phyloP scores from a whole-genome alignment of 2,888 invertebrate species.

The Eudasyphora cyanicolor region DNA sequence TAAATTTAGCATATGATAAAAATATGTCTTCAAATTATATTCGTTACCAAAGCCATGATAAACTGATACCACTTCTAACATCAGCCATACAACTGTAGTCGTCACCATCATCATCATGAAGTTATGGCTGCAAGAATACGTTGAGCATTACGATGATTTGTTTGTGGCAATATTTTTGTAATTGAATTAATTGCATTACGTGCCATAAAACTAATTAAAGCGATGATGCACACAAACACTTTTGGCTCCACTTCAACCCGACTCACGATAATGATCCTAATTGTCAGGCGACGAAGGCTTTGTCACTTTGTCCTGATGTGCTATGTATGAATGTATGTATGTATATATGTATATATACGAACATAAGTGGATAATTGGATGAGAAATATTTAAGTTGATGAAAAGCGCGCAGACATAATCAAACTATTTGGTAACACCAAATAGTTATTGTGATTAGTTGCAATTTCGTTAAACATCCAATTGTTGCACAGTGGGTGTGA shows the following conservation, averaged over 20 bases:
- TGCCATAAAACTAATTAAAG: conserved; percentile 62
- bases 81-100: no score
- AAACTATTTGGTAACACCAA: no score
- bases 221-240: conserved; percentile 37
- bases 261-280: conserved; percentile 16
- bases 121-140: not conserved
- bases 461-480: no score
- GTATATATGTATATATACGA: not conserved
- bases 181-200: conserved; percentile 65
- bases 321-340: no score
- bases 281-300: not conserved
- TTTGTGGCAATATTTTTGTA: conserved; percentile 61
- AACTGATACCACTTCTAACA: not conserved
- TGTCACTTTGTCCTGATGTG: not conserved
- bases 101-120: not conserved
- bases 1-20: no score
- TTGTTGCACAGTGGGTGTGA: no score
- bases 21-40: no score
- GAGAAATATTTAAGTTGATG: not conserved
- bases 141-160: conserved; percentile 22
- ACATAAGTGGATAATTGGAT: conserved; percentile 3
- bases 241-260: conserved; percentile 17
- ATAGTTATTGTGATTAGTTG: no score
- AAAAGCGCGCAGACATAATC: no score
- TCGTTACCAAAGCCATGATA: no score